Percentiles rank a stretch among this genome's conserved stretches.
phyloP scores from a whole-genome alignment of 2,113 vertebrate genomes.

The Uria aalge region DNA sequence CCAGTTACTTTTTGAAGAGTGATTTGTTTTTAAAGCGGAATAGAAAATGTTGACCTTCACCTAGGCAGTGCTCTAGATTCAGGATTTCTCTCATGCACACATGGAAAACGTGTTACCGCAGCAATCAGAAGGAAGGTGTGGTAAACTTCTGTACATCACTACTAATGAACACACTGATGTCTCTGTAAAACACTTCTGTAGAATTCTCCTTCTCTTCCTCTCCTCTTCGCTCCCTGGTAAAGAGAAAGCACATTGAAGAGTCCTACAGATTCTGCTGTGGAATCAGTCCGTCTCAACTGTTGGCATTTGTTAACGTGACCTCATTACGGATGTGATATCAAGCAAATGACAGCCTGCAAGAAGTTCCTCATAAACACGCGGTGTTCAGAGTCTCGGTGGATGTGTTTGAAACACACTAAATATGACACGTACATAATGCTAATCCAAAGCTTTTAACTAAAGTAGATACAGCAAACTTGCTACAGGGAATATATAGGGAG shows the following conservation, averaged over 20 bases:
- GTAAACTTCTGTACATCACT: not conserved
- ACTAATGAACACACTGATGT: not conserved
- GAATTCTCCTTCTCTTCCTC: not conserved
- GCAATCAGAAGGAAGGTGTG: slow-evolving; percentile 11
- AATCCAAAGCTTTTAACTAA: slow-evolving; percentile 45
- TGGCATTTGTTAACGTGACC: not conserved
- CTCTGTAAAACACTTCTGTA: not conserved
- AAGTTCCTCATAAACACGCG: not conserved
- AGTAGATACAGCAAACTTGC: slow-evolving; percentile 3
- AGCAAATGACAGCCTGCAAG: not conserved
- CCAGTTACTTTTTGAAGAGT: slow-evolving; percentile 53
- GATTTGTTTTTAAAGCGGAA: slow-evolving; percentile 49
- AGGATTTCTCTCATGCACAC: slow-evolving; percentile 1
- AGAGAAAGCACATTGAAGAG: not conserved
- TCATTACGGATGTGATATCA: not conserved
- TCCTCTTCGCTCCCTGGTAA: not conserved
- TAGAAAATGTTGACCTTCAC: slow-evolving; percentile 43
- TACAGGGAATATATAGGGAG: slow-evolving; percentile 42
- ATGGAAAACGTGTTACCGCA: not conserved
- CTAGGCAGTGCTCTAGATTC: not conserved
- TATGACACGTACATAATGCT: not conserved
- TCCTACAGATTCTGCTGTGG: not conserved
- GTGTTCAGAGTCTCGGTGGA: not conserved
- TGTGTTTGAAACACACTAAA: slow-evolving; percentile 18
- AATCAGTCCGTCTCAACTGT: not conserved